Evolutionary conservation across 2,888 invertebrate genomes (phyloP).

Genomic region (Bembecia ichneumoniformis): DNA sequence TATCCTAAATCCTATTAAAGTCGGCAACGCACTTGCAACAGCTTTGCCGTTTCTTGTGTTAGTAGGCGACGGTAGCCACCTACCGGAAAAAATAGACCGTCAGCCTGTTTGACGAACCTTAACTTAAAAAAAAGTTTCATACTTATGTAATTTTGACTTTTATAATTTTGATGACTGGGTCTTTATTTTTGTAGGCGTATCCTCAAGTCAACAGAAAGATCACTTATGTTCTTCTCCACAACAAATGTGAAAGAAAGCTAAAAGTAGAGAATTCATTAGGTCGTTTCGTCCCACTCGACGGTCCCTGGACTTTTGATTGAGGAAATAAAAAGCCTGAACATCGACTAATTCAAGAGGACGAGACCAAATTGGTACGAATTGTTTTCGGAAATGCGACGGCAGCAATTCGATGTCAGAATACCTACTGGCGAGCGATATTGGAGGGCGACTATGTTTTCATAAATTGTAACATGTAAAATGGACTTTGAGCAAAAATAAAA

Average conservation of each 20-base stretch:
- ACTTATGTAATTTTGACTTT: no score
- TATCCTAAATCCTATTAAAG: no score
- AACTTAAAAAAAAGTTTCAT: no score
- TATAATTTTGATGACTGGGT: no score
- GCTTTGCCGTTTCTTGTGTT: no score
- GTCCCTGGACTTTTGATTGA: constrained; percentile 64
- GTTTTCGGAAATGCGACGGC: constrained; percentile 26
- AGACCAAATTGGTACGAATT: constrained; percentile 44
- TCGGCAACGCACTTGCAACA: no score
- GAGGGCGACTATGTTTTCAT: neutral
- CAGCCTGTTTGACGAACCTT: no score
- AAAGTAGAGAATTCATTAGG: constrained; percentile 58
- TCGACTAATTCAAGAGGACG: constrained; percentile 52
- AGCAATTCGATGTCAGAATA: constrained; percentile 3
- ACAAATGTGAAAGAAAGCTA: constrained; percentile 23
- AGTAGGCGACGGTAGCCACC: no score
- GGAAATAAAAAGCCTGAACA: constrained; percentile 60
- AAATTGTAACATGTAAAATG: no score
- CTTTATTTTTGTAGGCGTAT: no score
- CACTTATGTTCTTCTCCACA: constrained; percentile 19
- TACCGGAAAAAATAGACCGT: no score
- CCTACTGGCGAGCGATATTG: neutral
- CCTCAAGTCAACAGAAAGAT: constrained; percentile 19
- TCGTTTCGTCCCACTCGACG: constrained; percentile 53
- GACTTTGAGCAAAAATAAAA: no score